Evolutionary conservation across 2,113 vertebrate genomes (phyloP).

Genomic region (Pipa parva): DNA sequence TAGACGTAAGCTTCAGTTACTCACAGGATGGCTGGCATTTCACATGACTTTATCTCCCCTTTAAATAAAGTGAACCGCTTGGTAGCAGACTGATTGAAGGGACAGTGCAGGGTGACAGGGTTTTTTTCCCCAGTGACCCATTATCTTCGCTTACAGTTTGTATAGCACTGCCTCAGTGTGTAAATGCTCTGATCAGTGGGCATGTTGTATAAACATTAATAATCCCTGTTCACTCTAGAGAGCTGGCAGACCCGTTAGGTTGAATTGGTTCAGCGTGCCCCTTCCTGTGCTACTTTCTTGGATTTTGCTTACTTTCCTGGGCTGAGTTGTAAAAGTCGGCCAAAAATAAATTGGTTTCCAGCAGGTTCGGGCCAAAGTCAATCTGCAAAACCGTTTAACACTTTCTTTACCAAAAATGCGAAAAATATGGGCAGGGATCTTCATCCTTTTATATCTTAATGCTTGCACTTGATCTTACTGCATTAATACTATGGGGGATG

Average conservation of each 20-base stretch:
- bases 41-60: neutral
- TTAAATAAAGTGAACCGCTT: too few species aligned
- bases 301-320: slow-evolving; percentile 14
- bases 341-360: neutral
- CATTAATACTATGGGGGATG: neutral
- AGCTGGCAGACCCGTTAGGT: neutral
- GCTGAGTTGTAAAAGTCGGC: neutral
- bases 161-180: neutral
- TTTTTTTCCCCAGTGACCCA: neutral
- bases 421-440: neutral
- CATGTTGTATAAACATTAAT: neutral
- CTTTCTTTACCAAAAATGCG: neutral
- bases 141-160: neutral
- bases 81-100: too few species aligned
- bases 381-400: neutral
- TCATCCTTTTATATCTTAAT: too few species aligned
- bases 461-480: too few species aligned
- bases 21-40: neutral
- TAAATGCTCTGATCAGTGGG: neutral
- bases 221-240: neutral
- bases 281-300: slow-evolving; percentile 9
- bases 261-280: neutral
- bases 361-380: neutral
- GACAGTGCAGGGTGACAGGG: too few species aligned
- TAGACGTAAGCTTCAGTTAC: neutral